Evolutionary conservation across 2,113 vertebrate species (phyloP).

Genomic region (Notechis scutatus): DNA sequence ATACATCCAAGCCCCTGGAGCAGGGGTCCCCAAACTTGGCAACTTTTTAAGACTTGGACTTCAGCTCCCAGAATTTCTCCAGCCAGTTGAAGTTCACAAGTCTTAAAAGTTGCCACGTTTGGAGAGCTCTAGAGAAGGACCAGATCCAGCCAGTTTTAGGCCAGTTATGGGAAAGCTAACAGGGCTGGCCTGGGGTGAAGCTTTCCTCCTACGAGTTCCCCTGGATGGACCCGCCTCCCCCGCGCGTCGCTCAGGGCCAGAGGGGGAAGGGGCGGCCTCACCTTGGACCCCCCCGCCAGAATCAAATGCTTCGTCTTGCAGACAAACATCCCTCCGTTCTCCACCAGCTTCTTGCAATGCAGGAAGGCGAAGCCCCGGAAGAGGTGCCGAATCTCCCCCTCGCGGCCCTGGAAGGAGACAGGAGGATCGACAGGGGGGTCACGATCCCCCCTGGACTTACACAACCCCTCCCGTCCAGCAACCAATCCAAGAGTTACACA

Average conservation of each 20-base stretch:
- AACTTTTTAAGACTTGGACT: no score
- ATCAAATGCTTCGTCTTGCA: conserved; percentile 90
- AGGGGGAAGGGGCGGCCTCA: conserved; percentile 24
- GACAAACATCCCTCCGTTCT: conserved; percentile 95
- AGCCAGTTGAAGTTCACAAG: no score
- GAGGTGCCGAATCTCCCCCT: conserved; percentile 90
- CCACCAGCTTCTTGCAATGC: conserved; percentile 96
- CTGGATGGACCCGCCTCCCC: not conserved
- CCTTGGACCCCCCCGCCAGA: conserved; percentile 90
- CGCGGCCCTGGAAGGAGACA: conserved; percentile 75
- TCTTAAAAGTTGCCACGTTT: no score
- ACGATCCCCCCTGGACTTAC: no score
- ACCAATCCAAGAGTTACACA: not conserved
- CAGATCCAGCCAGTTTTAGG: not conserved
- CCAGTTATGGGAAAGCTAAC: not conserved
- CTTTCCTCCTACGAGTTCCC: not conserved
- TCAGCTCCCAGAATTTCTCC: no score
- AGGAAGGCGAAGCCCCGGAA: conserved; percentile 89
- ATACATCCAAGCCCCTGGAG: not conserved
- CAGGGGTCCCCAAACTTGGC: no score
- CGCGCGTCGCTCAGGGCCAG: not conserved
- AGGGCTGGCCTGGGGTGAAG: not conserved
- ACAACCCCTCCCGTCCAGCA: not conserved
- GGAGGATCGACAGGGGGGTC: not conserved
- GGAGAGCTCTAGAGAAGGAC: not conserved